A percentile compares a stretch with the other conserved stretches of the same genome.
These are phyloP conservation scores for Trachythela sp. DNA, from an alignment of 64 coral and sea anemone species.

Conservation along the genomic window DNA sequence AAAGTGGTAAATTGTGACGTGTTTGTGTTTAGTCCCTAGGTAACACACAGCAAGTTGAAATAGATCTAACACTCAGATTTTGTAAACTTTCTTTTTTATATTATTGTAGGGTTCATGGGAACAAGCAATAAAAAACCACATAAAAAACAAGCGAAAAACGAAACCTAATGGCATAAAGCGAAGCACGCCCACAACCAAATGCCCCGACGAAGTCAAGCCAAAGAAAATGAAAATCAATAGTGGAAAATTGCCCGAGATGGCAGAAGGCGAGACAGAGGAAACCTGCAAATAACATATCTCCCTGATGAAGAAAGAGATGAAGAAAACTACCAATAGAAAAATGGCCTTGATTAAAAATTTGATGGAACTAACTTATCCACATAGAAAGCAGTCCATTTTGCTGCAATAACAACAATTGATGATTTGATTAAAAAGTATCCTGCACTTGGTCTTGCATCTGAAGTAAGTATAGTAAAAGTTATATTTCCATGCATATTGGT, in stretches of 20 bases:
- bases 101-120: slow-evolving; percentile 9
- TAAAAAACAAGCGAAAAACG: neutral
- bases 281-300: neutral
- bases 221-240: neutral
- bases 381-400: neutral
- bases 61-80: neutral
- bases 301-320: slow-evolving; percentile 5
- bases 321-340: slow-evolving; percentile 16
- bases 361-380: neutral
- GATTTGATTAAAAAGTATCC: neutral
- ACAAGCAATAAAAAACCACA: neutral
- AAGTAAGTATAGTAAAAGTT: neutral
- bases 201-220: neutral
- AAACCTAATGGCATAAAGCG: neutral
- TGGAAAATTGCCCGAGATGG: neutral
- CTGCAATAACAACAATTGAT: neutral
- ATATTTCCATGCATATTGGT: neutral
- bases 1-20: no score
- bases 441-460: neutral
- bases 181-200: neutral
- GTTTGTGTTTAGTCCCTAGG: neutral
- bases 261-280: neutral
- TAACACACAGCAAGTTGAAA: neutral
- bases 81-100: neutral
- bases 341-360: slow-evolving; percentile 4